Evolutionary conservation across 1,140 invertebrate species (phyloP), one percentile per base, ranked within the genome.

Genomic region (Eueides isabella): DNA sequence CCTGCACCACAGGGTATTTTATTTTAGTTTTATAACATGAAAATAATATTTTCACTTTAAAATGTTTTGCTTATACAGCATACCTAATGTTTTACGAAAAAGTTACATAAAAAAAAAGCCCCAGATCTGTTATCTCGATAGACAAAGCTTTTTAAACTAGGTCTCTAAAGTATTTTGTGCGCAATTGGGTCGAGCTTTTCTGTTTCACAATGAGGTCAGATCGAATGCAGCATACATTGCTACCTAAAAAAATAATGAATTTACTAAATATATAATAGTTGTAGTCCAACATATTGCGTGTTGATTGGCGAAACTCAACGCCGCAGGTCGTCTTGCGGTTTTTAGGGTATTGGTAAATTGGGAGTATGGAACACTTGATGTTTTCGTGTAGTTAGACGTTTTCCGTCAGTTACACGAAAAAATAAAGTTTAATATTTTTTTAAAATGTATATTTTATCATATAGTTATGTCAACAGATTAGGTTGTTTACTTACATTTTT

Each of bases 141-240:
- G 19, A 55, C 48, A 26, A 23, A 55, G 23, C 2, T 55, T 55
- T 55, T 55, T 23, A 55, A 55, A 26, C 23, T 44, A 55, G 0
- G 48, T 14, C 23, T 55, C 16, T 55, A 55, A 19, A 7, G 11
- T 55, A 4, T 55, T 23, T 55, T 55, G 19, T 55, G 48, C 16
- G 41, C 66, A 67, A 67, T 30, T 44, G 29, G 66, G 66, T 67
- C 66, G 66, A 67, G 66, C 44, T 44, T 48, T 48, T n/a, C 38
- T 67, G 44, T 67, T 67, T n/a, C 16, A 9, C 28, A 67, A 31
- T 16, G 28, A 67, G 66, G 66, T 67, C 66, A 67, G 66, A 41
- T 48, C 66, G 28, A 31, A 31, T 29, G 48, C 48, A 26, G 23
- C n/a, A 55, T 7, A 7, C 7, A 23, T 55, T 55, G 19, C 48